Evolutionary conservation across 2,888 invertebrate species (phyloP), one percentile per base, ranked within the genome.

Genomic region (Spicauda simplicius): DNA sequence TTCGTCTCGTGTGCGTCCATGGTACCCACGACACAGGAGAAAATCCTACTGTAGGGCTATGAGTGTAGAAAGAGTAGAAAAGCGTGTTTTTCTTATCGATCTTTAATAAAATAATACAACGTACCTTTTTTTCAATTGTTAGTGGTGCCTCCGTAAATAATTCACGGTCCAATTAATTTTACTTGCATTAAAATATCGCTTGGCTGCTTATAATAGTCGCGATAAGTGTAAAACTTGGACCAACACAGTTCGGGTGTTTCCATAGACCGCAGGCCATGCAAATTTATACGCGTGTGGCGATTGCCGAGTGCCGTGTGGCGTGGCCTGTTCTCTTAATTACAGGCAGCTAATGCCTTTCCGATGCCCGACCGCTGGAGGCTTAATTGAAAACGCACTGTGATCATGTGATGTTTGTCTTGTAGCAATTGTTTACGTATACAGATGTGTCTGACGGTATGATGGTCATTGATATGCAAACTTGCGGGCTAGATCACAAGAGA

Each of bases 281-380:
- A 87, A 87, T 86, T 86, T 86, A 86, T 84, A 77, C 77, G 76
- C 55, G 52, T 64, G 64, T 64, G 64, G 33, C 64, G 56, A 50
- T 57, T 20, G 64, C 30, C 45, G 55, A 52, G 37, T 62, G 54
- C 53, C 50, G 30, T 62, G 63, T 20, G 63, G 55, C 48, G 63
- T 64, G 48, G 55, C 25, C 45, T 53, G 65, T 55, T 60, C 66
- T 86, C 87, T 90, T 90, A 89, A 90, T 90, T 90, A 85, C 85
- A 79, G 74, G 37, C 19, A 57, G 81, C 84, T 90, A 89, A 90
- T 90, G 90, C 84, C 76, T 88, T 88, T 89, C 82, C 88, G 84
- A 89, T 88, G 83, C 81, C 82, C 78, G 73, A 82, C 82, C 78
- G 74, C 69, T 72, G 71, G 70, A 60, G 74, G 75, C 74, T 77